Evolutionary conservation across 2,113 vertebrate genomes (phyloP).

Genomic region (Aphelocoma coerulescens): DNA sequence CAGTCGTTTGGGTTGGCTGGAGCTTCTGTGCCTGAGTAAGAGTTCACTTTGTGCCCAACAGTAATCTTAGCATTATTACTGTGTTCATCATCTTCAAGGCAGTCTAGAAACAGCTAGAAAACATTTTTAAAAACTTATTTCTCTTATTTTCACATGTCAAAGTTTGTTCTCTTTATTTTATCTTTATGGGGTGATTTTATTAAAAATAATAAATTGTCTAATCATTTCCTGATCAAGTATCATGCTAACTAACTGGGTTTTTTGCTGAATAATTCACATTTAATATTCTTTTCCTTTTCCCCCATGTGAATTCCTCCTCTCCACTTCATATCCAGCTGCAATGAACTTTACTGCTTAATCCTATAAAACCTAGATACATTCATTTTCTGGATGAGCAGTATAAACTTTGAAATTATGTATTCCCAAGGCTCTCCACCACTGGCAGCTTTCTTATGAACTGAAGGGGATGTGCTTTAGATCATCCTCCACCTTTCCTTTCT

Average conservation of each 20-base stretch:
- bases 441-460: neutral
- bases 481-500: neutral
- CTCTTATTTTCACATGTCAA: neutral
- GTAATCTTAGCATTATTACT: conserved; percentile 25
- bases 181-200: neutral
- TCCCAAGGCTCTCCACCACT: neutral
- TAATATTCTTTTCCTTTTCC: neutral
- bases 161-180: neutral
- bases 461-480: neutral
- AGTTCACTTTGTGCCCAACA: neutral
- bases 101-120: neutral
- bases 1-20: neutral
- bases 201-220: neutral
- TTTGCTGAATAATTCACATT: neutral
- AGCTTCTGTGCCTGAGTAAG: neutral
- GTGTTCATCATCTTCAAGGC: conserved; percentile 23
- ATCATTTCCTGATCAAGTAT: neutral
- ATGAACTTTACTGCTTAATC: neutral
- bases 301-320: neutral
- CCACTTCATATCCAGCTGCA: neutral
- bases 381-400: neutral
- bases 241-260: neutral
- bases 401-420: neutral
- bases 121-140: neutral
- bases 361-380: neutral